phyloP scores from a whole-genome alignment of 2,797 vertebrate species.

The Phrynocephalus forsythii region DNA sequence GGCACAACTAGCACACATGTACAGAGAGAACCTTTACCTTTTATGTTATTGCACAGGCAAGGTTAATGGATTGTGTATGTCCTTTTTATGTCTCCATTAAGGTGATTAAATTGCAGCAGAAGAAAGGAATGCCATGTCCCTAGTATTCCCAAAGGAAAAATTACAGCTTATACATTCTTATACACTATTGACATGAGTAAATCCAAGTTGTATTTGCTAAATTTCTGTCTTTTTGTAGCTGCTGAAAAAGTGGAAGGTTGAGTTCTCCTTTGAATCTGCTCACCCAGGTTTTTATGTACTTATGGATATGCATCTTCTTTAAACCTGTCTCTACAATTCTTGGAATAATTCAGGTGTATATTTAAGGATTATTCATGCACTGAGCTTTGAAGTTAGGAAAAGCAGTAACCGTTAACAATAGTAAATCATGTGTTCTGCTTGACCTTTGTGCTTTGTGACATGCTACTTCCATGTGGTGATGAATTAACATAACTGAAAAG shows the following conservation, averaged over 20 bases:
- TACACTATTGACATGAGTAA: background rate
- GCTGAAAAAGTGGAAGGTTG: background rate
- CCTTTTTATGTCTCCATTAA: background rate
- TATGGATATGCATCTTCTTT: fast-evolving
- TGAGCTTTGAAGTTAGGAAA: fast-evolving
- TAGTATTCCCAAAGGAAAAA: background rate
- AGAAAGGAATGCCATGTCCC: background rate
- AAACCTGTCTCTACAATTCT: background rate
- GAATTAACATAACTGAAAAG: background rate
- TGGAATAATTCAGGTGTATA: fast-evolving
- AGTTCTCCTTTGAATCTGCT: background rate
- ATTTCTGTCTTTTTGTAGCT: background rate
- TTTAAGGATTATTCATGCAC: fast-evolving
- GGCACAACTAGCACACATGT: too few relatives aligned
- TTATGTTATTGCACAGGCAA: background rate
- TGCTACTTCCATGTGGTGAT: fast-evolving
- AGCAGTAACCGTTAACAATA: background rate
- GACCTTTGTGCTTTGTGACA: background rate
- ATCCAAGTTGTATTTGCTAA: background rate
- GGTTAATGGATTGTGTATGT: too few relatives aligned
- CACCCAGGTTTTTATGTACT: background rate
- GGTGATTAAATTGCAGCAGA: background rate
- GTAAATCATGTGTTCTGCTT: background rate
- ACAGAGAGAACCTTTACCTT: too few relatives aligned
- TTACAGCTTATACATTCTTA: background rate